Percentiles rank a stretch among this genome's conserved stretches.
These are phyloP conservation scores for Bos javanicus DNA, from an alignment of 2,113 vertebrate species.

Conservation along the genomic window DNA sequence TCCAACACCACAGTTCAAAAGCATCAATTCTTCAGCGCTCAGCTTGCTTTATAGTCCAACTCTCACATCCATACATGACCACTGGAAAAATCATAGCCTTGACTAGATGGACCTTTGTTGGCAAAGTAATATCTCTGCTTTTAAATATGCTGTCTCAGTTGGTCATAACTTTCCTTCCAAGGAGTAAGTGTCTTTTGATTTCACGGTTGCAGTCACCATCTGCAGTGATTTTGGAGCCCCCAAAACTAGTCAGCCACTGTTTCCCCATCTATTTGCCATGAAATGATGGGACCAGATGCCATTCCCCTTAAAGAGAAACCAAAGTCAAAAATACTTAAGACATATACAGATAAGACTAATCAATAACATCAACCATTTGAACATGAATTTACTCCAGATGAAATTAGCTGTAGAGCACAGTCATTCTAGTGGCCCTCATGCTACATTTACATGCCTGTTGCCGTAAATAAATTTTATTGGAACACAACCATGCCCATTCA, in stretches of 20 bases:
- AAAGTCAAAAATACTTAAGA: background rate
- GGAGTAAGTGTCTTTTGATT: background rate
- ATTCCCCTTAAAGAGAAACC: background rate
- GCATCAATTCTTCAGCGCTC: accelerated
- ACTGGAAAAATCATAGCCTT: background rate
- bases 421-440: background rate
- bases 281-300: background rate
- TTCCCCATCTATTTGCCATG: background rate
- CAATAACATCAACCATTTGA: background rate
- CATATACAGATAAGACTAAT: background rate
- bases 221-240: background rate
- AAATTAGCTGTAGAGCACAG: background rate
- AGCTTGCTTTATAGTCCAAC: background rate
- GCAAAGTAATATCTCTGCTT: background rate
- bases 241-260: background rate
- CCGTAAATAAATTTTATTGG: background rate
- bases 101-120: background rate
- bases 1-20: background rate
- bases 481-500: background rate
- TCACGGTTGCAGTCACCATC: background rate
- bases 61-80: background rate
- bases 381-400: background rate
- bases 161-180: background rate
- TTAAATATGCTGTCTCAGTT: background rate
- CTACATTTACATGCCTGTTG: background rate